phyloP scores from a whole-genome alignment of 2,113 vertebrate genomes.

The Ictalurus furcatus region DNA sequence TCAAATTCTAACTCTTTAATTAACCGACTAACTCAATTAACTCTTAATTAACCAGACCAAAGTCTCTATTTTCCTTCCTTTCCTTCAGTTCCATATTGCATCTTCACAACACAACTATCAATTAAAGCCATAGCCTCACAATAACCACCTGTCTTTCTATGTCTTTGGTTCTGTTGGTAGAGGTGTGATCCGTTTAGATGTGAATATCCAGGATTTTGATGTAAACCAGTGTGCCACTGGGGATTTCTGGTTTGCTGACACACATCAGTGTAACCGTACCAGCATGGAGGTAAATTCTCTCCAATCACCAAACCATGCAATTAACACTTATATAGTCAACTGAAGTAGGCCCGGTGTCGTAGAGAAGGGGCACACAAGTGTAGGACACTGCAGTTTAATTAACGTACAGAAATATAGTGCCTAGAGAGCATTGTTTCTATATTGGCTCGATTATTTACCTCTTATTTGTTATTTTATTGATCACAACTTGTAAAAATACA shows the following conservation, averaged over 20 bases:
- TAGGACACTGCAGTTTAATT: not conserved
- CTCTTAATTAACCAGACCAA: not conserved
- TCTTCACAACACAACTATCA: not conserved
- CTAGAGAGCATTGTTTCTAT: not conserved
- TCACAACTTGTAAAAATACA: not conserved
- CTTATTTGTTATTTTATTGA: not conserved
- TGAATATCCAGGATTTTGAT: slow-evolving; percentile 83
- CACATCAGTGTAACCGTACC: slow-evolving; percentile 91
- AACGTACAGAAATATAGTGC: not conserved
- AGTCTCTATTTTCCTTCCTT: not conserved
- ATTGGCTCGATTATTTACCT: not conserved
- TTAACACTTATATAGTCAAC: not conserved
- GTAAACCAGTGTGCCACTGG: slow-evolving; percentile 84
- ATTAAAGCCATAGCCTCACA: not conserved
- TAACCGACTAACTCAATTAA: not conserved
- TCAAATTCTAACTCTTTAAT: not conserved
- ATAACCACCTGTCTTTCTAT: slow-evolving; percentile 23
- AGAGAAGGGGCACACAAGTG: not conserved
- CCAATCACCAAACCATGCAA: not conserved
- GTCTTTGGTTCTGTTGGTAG: slow-evolving; percentile 65
- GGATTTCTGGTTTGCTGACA: slow-evolving; percentile 85
- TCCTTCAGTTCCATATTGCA: not conserved
- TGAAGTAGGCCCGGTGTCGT: not conserved
- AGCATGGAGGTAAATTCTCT: slow-evolving; percentile 84
- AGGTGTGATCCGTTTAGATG: slow-evolving; percentile 87